phyloP scores from a whole-genome alignment of 2,888 invertebrate species.

The Hylaea fasciaria region DNA sequence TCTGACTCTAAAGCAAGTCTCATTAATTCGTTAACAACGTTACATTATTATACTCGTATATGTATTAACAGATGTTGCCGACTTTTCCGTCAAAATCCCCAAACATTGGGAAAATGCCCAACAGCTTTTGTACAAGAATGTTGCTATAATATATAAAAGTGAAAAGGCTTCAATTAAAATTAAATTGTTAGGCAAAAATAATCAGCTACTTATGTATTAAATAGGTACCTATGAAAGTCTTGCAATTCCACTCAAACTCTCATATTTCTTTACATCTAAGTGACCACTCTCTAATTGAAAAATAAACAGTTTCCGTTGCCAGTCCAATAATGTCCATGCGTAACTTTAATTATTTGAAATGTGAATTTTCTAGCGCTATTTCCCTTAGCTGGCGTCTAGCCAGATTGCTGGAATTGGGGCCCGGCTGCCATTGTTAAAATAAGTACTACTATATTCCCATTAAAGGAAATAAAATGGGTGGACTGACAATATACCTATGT shows the following conservation, averaged over 20 bases:
- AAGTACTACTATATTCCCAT: neutral
- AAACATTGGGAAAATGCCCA: too few species aligned
- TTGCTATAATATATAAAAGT: too few species aligned
- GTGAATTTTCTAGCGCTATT: constrained; percentile 50
- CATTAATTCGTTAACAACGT: too few species aligned
- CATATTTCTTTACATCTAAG: constrained; percentile 13
- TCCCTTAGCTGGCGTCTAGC: constrained; percentile 49
- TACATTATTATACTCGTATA: too few species aligned
- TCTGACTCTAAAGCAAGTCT: too few species aligned
- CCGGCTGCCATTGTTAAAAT: constrained; percentile 22
- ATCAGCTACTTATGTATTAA: neutral
- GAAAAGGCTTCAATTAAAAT: too few species aligned
- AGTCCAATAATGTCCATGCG: constrained; percentile 42
- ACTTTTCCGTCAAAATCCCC: too few species aligned
- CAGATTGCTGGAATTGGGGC: constrained; percentile 34
- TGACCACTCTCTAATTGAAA: constrained; percentile 36
- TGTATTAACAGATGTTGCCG: too few species aligned
- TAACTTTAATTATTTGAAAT: constrained; percentile 62
- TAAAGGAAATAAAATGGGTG: neutral
- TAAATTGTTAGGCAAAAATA: neutral
- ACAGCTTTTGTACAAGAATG: too few species aligned
- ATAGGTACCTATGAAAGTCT: neutral
- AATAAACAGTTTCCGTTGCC: constrained; percentile 33
- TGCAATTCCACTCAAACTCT: neutral
- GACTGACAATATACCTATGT: too few species aligned